A percentile compares a stretch with the other conserved stretches of the same genome.
Conservation (phyloP, 2,888 invertebrate genomes). For the Limnephilus rhombicus region DNA sequence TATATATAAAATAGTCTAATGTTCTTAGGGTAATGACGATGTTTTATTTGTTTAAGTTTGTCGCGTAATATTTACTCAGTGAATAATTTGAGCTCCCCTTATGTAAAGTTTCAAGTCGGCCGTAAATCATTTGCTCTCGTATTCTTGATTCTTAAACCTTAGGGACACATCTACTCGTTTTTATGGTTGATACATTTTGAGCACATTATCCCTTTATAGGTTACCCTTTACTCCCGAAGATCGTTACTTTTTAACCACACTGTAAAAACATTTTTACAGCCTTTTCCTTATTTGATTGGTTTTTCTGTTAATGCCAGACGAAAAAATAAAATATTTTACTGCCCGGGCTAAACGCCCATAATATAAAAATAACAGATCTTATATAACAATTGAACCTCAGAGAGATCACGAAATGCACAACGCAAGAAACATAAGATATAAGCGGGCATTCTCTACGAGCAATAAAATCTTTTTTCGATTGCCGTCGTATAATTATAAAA, state of each 20-base stretch:
- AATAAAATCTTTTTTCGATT: slow-evolving; percentile 19
- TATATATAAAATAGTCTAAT: background rate
- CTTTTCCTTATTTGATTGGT: slow-evolving; percentile 65
- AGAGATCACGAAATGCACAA: slow-evolving; percentile 14
- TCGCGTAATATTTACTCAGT: background rate
- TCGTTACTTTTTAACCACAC: slow-evolving; percentile 66
- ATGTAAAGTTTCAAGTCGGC: slow-evolving; percentile 54
- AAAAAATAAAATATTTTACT: slow-evolving; percentile 54
- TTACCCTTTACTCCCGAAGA: slow-evolving; percentile 63
- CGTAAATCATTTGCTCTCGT: slow-evolving; percentile 64
- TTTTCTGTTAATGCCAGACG: slow-evolving; percentile 49
- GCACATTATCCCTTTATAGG: slow-evolving; percentile 65
- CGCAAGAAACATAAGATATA: background rate
- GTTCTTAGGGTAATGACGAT: background rate
- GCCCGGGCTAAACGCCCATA: slow-evolving; percentile 34
- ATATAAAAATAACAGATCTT: slow-evolving; percentile 39
- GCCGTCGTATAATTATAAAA: slow-evolving; percentile 31
- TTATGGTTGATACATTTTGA: slow-evolving; percentile 64
- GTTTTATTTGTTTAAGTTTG: background rate
- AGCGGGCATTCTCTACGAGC: background rate
- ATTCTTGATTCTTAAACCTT: slow-evolving; percentile 63
- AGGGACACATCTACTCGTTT: slow-evolving; percentile 59
- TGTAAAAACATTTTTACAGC: slow-evolving; percentile 65
- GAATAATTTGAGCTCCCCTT: slow-evolving; percentile 49
- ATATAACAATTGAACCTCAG: slow-evolving; percentile 19